Base-by-base conservation (phyloP, 2,888 invertebrate genomes). In the Epistrophe eligans region DNA sequence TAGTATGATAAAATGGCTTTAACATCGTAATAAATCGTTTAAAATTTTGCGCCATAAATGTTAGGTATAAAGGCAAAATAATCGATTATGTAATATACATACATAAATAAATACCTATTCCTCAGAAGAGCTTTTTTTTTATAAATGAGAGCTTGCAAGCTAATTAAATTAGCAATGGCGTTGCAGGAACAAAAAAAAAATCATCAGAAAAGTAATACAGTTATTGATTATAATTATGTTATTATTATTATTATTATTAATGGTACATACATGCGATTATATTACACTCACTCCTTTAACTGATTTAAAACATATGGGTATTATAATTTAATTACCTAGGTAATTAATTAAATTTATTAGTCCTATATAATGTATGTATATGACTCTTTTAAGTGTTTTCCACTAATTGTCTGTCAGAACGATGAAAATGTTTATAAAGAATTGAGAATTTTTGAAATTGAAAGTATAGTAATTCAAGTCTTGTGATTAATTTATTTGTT, bases 281-380 rank as follows among this genome's bases (percentile, higher is more conserved):
- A 50, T 19, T 4, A 4, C 3, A 19, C 11, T 1, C 19, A 50
- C 19, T 2, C 10, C 19, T 0, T 19, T 19, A 50, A 50, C 15
- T 43, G 15, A 43, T 24, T 62, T 62, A 15, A 62, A 62, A 43
- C 4, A 43, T n/a, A n/a, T 15, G 1, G 15, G 24, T 19, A 62
- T 10, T 43, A 43, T 62, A 43, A 62, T 62, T 43, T n/a, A 62
- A 43, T 62, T 43, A 43, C n/a, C 17, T n/a, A 11, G 43, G 9
- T 62, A 11, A 62, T 62, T 62, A 43, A 43, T 62, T 62, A 15
- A 62, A 62, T 62, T 62, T 24, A 62, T 62, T 62, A 43, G 62
- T 40, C 24, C 43, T 43, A 7, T 11, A n/a, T n/a, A n/a, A n/a
- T n/a, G n/a, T n/a, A n/a, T n/a, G n/a, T n/a, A n/a, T n/a, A 13